Base-by-base conservation (phyloP, 2,113 vertebrate species). In the Struthio camelus region DNA sequence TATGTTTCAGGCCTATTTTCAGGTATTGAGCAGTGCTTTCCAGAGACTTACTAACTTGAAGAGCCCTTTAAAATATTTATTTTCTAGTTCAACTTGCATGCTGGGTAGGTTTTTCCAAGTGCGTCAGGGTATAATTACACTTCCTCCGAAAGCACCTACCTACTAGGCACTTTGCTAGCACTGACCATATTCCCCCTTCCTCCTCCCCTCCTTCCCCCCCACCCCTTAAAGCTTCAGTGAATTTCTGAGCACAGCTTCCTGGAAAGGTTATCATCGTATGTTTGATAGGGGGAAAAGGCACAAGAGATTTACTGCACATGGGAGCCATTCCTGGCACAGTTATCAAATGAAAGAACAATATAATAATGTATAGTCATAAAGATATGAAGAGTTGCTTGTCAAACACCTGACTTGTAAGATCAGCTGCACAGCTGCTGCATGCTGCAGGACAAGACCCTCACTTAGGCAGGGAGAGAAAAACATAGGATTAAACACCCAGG, bases 271-370 rank as follows among this genome's bases (percentile, higher is more conserved):
- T 85, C 54, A 36, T 94, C 89, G 86, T 32, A 38, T 79, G 85
- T 90, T 96, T 96, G 97, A 97, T 76, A 79, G 78, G 42, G 69
- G 79, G 40, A 40, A 71, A 88, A 85, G 92, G 90, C 6, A 1
- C 59, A 76, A n/a, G 30, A 95, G 88, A 95, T 97, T 97, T 97
- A 97, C 90, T 97, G 94, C 94, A 97, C 96, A 95, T 93, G 88
- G 93, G 95, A 94, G 84, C 89, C 72, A 88, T 97, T 96, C 94
- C 93, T 90, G 70, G 17, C 91, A 81, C 93, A 92, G 94, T 95
- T 96, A 96, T 95, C 90, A 97, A 95, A 97, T 95, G 93, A 94
- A 97, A 97, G 93, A 95, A 96, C 91, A 92, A 94, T 97, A 89
- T 92, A 90, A 92, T 97, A 95, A 96, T 86, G 75, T 93, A 73